Percentiles rank a stretch among this genome's conserved stretches.
These are phyloP conservation scores for Podabrus alpinus DNA, from an alignment of 2,888 invertebrate genomes.

Conservation along the genomic window DNA sequence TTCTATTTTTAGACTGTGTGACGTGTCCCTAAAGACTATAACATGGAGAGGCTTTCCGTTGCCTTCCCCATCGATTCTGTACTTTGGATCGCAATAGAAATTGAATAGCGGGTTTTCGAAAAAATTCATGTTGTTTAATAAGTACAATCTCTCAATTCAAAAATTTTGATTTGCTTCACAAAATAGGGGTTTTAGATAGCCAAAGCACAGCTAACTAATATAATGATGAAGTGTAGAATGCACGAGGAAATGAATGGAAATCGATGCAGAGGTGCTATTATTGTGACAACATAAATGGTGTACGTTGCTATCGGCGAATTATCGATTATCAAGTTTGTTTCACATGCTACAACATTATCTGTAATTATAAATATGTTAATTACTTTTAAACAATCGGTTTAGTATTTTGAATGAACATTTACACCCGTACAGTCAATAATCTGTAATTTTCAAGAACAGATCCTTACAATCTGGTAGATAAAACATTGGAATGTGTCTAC, in stretches of 20 bases:
- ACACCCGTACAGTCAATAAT: neutral
- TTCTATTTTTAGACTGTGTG: too few species aligned
- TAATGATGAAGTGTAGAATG: neutral
- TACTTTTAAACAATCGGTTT: neutral
- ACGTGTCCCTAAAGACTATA: too few species aligned
- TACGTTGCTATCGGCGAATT: neutral
- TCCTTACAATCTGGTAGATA: neutral
- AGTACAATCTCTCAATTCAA: too few species aligned
- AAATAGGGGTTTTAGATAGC: too few species aligned
- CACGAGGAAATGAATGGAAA: neutral
- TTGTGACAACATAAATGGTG: neutral
- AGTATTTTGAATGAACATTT: neutral
- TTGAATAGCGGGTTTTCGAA: too few species aligned
- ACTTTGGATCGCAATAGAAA: too few species aligned
- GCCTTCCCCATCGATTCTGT: too few species aligned
- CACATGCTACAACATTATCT: neutral
- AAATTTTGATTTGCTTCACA: too few species aligned
- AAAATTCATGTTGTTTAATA: too few species aligned
- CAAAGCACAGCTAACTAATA: neutral
- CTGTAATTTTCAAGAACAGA: neutral
- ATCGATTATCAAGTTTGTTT: neutral
- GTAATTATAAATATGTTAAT: neutral
- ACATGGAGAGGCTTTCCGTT: too few species aligned
- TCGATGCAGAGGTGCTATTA: neutral
- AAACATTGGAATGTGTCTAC: slow-evolving; percentile 1